Evolutionary conservation across 2,113 vertebrate genomes (phyloP), one percentile per base, ranked within the genome.

Genomic region (Delphinus delphis): DNA sequence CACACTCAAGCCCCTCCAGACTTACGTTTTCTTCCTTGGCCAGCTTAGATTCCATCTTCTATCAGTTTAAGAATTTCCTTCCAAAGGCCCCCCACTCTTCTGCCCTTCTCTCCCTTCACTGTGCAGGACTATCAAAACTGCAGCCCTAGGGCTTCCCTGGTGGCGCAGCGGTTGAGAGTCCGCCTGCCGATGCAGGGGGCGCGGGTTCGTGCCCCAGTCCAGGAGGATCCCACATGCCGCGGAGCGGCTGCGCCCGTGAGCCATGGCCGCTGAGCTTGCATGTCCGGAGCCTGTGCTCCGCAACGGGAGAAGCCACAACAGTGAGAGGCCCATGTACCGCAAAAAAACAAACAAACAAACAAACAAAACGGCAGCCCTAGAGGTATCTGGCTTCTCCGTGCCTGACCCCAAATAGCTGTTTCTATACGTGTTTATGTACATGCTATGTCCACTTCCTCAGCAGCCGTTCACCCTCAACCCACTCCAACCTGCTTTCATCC

Each of bases 371-470:
- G 38, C 23, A 83, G 20, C 8, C 6, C 81, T 53, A 18, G 50
- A n/a, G 31, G 53, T 20, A 31, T 33, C 77, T 33, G 38, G 33
- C 47, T 94, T 38, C n/a, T 33, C 89, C 0, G 1, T 9, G 23
- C 68, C 2, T 79, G 63, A 89, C 62, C 62, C 36, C 47, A 28
- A 31, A 70, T 0, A 25, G 33, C 20, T 33, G 28, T 50, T n/a
- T 38, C 53, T 23, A 14, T 9, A 11, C 0, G 6, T 63, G 67
- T 31, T 15, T 41, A 14, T 15, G 11, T 5, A 31, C 2, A 5
- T 1, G 13, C 15, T 6, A 17, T 4, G 3, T 77, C 77, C 31
- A 15, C 50, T 41, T 76, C 62, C 31, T 63, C 67, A 53, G 41
- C 9, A 17, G 15, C 88, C 26, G 5, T 13, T 58, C 65, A 77